Conservation (phyloP, 2,113 vertebrate species). For the Sturnus vulgaris region DNA sequence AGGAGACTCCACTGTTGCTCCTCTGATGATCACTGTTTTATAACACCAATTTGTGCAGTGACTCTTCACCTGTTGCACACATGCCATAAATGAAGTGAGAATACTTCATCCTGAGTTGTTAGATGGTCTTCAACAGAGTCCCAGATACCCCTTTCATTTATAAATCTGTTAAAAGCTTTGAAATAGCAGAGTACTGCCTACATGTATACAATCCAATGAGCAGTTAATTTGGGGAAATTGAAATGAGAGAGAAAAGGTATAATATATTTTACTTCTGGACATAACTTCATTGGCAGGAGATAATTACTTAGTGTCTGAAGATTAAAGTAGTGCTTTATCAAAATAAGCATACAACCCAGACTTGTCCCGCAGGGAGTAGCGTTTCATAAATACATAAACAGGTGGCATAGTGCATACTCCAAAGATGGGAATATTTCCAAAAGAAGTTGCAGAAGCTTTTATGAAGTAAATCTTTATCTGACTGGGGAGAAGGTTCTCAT, state of each 20-base stretch:
- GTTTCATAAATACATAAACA: slow-evolving; percentile 54
- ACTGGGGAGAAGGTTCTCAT: slow-evolving; percentile 32
- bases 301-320: slow-evolving; percentile 38
- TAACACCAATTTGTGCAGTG: background rate
- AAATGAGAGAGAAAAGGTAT: background rate
- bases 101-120: background rate
- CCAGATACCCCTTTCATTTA: background rate
- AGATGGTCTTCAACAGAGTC: background rate
- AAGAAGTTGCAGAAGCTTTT: slow-evolving; percentile 31
- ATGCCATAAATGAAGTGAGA: background rate
- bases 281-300: slow-evolving; percentile 3
- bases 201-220: background rate
- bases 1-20: background rate
- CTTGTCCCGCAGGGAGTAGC: slow-evolving; percentile 44
- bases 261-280: background rate
- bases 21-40: background rate
- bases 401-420: slow-evolving; percentile 6
- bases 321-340: slow-evolving; percentile 44
- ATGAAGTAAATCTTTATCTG: slow-evolving; percentile 48
- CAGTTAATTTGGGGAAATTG: background rate
- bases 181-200: background rate
- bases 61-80: background rate
- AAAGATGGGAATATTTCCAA: slow-evolving; percentile 51
- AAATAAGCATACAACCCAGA: slow-evolving; percentile 57
- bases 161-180: background rate